Conservation (phyloP, 2,888 invertebrate genomes). For the Epinotia brunnichana region DNA sequence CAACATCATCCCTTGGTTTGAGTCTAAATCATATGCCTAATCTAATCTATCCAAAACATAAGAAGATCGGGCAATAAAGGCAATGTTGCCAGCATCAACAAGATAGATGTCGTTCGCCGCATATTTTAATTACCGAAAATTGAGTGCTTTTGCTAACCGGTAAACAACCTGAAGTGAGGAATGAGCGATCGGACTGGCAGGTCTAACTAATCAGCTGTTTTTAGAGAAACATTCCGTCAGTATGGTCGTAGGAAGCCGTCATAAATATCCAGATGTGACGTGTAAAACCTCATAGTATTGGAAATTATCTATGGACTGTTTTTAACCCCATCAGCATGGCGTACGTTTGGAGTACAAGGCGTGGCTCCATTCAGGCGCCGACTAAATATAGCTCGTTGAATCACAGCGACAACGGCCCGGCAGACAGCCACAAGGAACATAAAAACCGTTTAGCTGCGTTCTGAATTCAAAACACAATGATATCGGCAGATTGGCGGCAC, state of each 20-base stretch:
- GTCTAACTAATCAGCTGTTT: too few species aligned
- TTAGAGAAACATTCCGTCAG: too few species aligned
- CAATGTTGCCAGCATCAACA: too few species aligned
- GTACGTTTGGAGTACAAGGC: slow-evolving; percentile 38
- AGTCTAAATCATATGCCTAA: too few species aligned
- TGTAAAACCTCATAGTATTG: not conserved
- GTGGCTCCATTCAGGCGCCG: slow-evolving; percentile 42
- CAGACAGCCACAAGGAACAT: slow-evolving; percentile 32
- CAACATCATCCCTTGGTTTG: too few species aligned
- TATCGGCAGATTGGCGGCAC: slow-evolving; percentile 20
- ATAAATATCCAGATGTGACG: not conserved
- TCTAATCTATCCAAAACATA: too few species aligned
- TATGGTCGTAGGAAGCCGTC: not conserved
- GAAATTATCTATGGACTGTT: not conserved
- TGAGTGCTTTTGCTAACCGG: too few species aligned
- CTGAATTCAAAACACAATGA: slow-evolving; percentile 41
- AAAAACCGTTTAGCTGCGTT: slow-evolving; percentile 42
- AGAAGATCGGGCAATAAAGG: too few species aligned
- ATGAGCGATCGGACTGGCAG: too few species aligned
- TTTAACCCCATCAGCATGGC: slow-evolving; percentile 4
- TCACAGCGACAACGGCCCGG: slow-evolving; percentile 35
- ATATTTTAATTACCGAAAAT: too few species aligned
- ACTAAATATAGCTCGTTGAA: slow-evolving; percentile 43
- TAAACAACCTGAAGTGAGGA: too few species aligned
- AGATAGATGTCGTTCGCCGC: too few species aligned